Evolutionary conservation across 1,140 invertebrate genomes (phyloP).

Genomic region (Steinernema feltiae): DNA sequence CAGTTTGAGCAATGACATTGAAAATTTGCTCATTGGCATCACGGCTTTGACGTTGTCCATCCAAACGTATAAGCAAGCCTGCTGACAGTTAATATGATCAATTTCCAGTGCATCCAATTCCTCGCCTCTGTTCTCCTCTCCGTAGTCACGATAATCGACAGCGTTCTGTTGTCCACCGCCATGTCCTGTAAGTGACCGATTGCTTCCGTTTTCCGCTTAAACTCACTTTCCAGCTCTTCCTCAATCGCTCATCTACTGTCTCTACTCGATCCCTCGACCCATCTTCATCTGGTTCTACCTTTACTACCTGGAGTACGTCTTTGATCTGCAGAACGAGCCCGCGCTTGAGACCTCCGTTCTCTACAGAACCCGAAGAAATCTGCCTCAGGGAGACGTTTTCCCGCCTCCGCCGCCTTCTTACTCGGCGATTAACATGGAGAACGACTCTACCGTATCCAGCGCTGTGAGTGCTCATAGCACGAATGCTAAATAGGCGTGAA

Average conservation of each 20-base stretch:
- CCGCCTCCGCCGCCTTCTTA: background rate
- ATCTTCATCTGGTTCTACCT: slow-evolving; percentile 8
- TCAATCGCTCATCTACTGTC: background rate
- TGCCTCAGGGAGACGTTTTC: background rate
- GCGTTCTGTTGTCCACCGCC: background rate
- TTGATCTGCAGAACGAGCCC: background rate
- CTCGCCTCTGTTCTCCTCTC: background rate
- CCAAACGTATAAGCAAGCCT: too few species aligned
- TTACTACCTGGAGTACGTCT: slow-evolving; percentile 1
- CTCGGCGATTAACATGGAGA: background rate
- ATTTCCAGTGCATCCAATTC: slow-evolving; percentile 1
- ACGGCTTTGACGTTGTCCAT: too few species aligned
- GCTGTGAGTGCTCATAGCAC: background rate
- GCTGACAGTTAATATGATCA: too few species aligned
- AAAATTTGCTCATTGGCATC: too few species aligned
- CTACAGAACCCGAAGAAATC: background rate
- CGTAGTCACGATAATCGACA: background rate
- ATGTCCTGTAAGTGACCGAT: background rate
- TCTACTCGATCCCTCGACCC: background rate
- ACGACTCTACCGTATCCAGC: background rate
- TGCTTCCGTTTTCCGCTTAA: background rate
- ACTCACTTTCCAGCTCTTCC: background rate
- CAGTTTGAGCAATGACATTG: too few species aligned
- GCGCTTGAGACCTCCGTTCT: background rate
- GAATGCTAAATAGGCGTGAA: background rate